phyloP scores from a whole-genome alignment of 2,888 invertebrate species.

The Chrysomela aeneicollis region DNA sequence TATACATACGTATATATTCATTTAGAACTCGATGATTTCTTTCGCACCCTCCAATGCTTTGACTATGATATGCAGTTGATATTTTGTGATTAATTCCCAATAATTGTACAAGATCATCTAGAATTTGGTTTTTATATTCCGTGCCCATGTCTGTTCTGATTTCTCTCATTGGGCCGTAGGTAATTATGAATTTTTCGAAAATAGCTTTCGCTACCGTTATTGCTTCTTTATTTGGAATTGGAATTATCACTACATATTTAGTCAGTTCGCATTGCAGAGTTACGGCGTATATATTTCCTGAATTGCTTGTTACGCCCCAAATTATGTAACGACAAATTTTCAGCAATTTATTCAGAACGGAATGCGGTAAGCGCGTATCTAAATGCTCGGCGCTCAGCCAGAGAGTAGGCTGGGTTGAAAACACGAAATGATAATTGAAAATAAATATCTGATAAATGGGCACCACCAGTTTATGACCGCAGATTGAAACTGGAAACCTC shows the following conservation, averaged over 20 bases:
- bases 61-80: too few species aligned
- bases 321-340: too few species aligned
- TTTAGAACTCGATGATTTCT: slow-evolving; percentile 21
- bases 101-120: slow-evolving; percentile 9
- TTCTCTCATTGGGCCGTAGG: slow-evolving; percentile 21
- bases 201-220: slow-evolving; percentile 41
- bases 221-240: slow-evolving; percentile 43
- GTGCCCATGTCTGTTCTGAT: slow-evolving; percentile 17
- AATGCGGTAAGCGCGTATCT: too few species aligned
- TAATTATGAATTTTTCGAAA: slow-evolving; percentile 39
- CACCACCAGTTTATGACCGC: too few species aligned
- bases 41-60: slow-evolving; percentile 21
- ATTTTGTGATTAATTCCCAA: slow-evolving; percentile 16
- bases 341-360: too few species aligned
- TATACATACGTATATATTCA: slow-evolving; percentile 25
- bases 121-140: slow-evolving; percentile 24
- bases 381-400: too few species aligned
- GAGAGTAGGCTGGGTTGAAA: too few species aligned
- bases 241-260: slow-evolving; percentile 38
- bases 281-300: too few species aligned
- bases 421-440: too few species aligned
- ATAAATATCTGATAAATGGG: too few species aligned
- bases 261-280: slow-evolving; percentile 40
- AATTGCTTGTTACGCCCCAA: too few species aligned
- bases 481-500: too few species aligned